These are phyloP conservation scores for Acanthosoma haemorrhoidale DNA, from an alignment of 2,888 invertebrate species.

Conservation along the genomic window DNA sequence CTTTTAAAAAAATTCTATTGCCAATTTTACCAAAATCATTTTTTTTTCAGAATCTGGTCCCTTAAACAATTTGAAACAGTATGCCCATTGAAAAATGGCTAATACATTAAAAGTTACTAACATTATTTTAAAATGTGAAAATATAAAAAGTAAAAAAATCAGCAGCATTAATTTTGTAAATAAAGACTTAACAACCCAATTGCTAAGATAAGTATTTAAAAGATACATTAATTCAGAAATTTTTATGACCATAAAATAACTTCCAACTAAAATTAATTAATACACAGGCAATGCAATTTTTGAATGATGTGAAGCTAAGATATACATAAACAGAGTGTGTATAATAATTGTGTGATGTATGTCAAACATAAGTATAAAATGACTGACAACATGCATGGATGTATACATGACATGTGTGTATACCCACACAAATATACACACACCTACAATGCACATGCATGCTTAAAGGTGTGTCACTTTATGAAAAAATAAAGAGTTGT, in stretches of 20 bases:
- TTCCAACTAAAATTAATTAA: no score
- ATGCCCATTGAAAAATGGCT: not conserved
- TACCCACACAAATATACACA: slow-evolving; percentile 12
- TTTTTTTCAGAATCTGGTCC: not conserved
- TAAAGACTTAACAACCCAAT: no score
- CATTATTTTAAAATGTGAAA: not conserved
- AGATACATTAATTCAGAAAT: no score
- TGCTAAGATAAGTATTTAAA: no score
- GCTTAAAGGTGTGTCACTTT: not conserved
- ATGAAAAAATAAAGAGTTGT: not conserved
- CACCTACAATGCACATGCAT: not conserved
- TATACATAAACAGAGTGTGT: no score
- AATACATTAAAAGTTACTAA: not conserved
- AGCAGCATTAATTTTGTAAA: no score
- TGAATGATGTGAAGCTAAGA: no score
- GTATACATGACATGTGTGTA: not conserved
- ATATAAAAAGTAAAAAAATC: not conserved
- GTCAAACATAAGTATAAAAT: no score
- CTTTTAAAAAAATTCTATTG: not conserved
- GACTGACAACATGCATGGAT: slow-evolving; percentile 14
- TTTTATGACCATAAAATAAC: no score
- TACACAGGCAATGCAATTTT: no score
- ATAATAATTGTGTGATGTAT: no score
- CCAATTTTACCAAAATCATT: not conserved
- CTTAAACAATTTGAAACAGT: not conserved